phyloP scores from a whole-genome alignment of 2,797 vertebrate species.

The Coreius guichenoti region DNA sequence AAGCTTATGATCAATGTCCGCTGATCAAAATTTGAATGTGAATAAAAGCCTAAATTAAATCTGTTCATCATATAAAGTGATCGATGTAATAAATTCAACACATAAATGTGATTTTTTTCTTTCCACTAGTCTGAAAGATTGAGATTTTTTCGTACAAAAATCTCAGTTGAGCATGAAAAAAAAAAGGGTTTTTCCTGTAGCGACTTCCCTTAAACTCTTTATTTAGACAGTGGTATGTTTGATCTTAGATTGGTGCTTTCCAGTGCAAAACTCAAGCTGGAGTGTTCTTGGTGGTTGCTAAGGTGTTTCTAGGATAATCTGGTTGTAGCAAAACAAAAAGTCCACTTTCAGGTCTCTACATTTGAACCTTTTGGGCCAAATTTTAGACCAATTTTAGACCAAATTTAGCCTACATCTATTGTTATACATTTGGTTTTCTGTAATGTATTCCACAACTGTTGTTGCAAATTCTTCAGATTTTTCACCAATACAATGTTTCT shows the following conservation, averaged over 20 bases:
- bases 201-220: background rate
- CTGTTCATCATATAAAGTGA: no score
- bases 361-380: background rate
- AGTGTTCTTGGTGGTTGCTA: background rate
- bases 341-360: background rate
- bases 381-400: no score
- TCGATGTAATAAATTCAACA: background rate
- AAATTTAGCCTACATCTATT: background rate
- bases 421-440: background rate
- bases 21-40: no score
- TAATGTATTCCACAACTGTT: background rate
- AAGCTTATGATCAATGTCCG: no score
- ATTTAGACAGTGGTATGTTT: background rate
- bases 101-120: background rate
- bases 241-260: no score
- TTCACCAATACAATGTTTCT: background rate
- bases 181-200: background rate
- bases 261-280: background rate
- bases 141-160: no score
- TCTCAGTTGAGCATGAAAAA: background rate
- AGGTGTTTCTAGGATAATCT: background rate
- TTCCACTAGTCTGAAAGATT: background rate
- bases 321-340: no score
- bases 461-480: background rate
- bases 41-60: no score